Base-by-base conservation (phyloP, 2,113 vertebrate species). In the Ondatra zibethicus region DNA sequence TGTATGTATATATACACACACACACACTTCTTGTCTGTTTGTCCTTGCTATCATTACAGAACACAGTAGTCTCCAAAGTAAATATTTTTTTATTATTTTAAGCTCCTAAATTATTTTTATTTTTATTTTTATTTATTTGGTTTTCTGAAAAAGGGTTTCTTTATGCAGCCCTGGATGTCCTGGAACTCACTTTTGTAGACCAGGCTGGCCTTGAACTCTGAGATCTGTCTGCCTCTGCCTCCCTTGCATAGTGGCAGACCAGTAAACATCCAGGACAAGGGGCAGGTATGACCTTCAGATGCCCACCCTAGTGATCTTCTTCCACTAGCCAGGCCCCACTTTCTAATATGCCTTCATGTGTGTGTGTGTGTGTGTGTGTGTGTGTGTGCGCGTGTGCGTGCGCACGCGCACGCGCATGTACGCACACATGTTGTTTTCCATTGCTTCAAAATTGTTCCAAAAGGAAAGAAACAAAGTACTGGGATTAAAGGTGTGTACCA, bases 41-140 rank as follows among this genome's bases (percentile, higher is more conserved):
- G n/a, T 58, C 25, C 14, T 85, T 85, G 13, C 31, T 31, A 70
- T 50, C 72, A 78, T 17, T 72, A 73, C 9, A n/a, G 58, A 77
- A 90, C 33, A 90, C 84, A 89, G 47, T 31, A 6, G 27, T 72
- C 23, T 52, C 55, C 68, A 91, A 93, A 93, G 61, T 50, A 66
- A 50, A 92, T 58, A 58, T 21, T 85, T n/a, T 82, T 61, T 55
- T 81, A 55, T 86, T 65, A 65, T 29, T 45, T 63, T 63, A 63
- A 63, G 23, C 29, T 81, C 19, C 58, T 42, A 84, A 84, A 63
- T 27, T 84, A 84, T 14, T n/a, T n/a, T n/a, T 65, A n/a, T 36
- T 70, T 36, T n/a, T n/a, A 70, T 72, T 19, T n/a, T 70, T 72
- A 39, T 72, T 72, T 21, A n/a, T 70, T 70, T 70, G 14, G 7